phyloP scores from a whole-genome alignment of 2,113 vertebrate species.

The Callipepla californica region DNA sequence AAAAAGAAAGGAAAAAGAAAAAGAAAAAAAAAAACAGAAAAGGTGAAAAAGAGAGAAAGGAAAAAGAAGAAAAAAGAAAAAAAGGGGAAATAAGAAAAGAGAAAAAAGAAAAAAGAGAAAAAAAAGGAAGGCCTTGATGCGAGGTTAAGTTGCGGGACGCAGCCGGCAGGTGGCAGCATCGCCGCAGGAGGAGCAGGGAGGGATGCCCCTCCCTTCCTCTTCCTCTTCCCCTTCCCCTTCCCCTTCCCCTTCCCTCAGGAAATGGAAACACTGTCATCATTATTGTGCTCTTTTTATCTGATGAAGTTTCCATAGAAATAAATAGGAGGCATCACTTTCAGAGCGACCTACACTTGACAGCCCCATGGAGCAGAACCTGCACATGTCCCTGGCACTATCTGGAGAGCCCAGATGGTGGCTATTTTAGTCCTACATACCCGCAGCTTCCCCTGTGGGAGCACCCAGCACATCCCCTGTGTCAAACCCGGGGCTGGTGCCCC shows the following conservation, averaged over 20 bases:
- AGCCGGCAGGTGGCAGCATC: neutral
- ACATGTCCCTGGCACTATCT: neutral
- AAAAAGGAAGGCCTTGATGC: neutral
- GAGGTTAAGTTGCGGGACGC: fast-evolving
- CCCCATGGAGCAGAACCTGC: neutral
- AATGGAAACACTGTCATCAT: no score
- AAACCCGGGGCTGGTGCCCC: neutral
- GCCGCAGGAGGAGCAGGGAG: neutral
- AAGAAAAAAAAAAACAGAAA: no score
- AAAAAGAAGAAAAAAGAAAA: no score
- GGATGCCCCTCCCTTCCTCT: neutral
- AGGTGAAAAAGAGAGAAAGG: no score
- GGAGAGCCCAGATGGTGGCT: neutral
- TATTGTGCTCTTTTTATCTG: no score
- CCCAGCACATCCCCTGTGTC: neutral
- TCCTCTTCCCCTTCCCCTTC: neutral
- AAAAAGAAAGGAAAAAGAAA: fast-evolving
- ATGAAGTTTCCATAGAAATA: no score
- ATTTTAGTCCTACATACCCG: no score
- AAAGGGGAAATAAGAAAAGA: no score
- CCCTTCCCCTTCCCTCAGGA: no score
- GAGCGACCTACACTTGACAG: neutral
- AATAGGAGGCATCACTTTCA: no score
- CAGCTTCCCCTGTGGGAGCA: neutral
- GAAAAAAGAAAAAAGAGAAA: neutral